These are phyloP conservation scores for Aphelocoma coerulescens DNA, from an alignment of 2,113 vertebrate genomes.

Conservation along the genomic window DNA sequence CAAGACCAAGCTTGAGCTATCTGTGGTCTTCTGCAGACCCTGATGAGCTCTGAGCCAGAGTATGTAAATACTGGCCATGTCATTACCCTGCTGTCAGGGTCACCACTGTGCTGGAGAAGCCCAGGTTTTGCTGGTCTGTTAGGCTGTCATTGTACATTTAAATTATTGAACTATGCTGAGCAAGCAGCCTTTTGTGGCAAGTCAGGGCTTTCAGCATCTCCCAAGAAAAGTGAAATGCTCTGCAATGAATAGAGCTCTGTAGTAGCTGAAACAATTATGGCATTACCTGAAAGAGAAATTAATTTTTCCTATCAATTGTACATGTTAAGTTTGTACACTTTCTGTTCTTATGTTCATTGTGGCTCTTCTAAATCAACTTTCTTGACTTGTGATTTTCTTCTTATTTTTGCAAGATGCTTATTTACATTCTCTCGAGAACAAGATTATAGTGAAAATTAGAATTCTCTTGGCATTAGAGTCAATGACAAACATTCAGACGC, in stretches of 20 bases:
- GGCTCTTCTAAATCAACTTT: slow-evolving; percentile 5
- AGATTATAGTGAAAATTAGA: slow-evolving; percentile 42
- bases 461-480: slow-evolving; percentile 45
- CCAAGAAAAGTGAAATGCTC: background rate
- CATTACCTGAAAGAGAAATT: background rate
- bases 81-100: background rate
- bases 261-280: background rate
- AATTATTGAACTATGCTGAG: background rate
- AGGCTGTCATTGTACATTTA: background rate
- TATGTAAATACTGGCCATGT: background rate
- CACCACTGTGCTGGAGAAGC: background rate
- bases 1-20: background rate
- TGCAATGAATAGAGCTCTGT: background rate
- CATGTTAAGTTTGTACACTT: background rate
- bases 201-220: background rate
- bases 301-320: background rate
- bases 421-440: slow-evolving; percentile 21
- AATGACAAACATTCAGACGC: slow-evolving; percentile 60
- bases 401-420: slow-evolving; percentile 19
- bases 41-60: background rate
- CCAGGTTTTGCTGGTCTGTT: background rate
- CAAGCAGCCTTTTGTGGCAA: background rate
- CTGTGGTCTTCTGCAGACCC: background rate
- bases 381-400: background rate
- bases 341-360: background rate